phyloP scores from a whole-genome alignment of 2,888 invertebrate genomes.

The Synergus umbraculus region DNA sequence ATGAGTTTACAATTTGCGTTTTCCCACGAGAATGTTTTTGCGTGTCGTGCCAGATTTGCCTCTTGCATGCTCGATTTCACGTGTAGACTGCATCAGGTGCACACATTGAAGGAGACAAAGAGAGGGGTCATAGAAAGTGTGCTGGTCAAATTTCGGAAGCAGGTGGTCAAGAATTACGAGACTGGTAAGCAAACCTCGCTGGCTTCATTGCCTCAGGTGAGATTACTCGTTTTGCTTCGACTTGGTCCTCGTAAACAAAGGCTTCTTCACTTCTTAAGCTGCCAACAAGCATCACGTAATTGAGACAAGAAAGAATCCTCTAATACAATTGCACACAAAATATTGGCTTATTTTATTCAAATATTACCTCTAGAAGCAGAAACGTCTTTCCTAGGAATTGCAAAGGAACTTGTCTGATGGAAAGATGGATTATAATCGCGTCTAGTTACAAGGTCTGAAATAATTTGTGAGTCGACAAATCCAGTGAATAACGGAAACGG shows the following conservation, averaged over 20 bases:
- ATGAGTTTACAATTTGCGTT: slow-evolving; percentile 2
- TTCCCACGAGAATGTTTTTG: slow-evolving; percentile 23
- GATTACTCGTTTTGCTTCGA: slow-evolving; percentile 46
- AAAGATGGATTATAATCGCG: not conserved
- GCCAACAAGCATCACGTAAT: not conserved
- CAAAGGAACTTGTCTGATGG: not conserved
- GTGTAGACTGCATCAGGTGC: slow-evolving; percentile 13
- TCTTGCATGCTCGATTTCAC: slow-evolving; percentile 18
- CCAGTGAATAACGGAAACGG: slow-evolving; percentile 12
- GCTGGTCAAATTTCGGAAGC: slow-evolving; percentile 50
- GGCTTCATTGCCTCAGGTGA: slow-evolving; percentile 48
- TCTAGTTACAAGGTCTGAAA: slow-evolving; percentile 1
- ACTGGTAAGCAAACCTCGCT: slow-evolving; percentile 45
- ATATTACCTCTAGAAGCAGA: no score
- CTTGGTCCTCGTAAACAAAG: slow-evolving; percentile 25
- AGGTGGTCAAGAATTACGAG: slow-evolving; percentile 51
- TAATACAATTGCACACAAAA: not conserved
- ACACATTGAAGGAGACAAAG: slow-evolving; percentile 39
- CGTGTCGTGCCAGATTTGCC: slow-evolving; percentile 22
- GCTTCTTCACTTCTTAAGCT: slow-evolving; percentile 10
- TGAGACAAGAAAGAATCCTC: not conserved
- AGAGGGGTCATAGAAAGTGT: slow-evolving; percentile 43
- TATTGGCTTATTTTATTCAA: not conserved
- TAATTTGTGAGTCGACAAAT: slow-evolving; percentile 5
- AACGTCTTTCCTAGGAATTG: no score